These are phyloP conservation scores for Tenodera sinensis DNA, from an alignment of 2,888 invertebrate species.

Conservation along the genomic window DNA sequence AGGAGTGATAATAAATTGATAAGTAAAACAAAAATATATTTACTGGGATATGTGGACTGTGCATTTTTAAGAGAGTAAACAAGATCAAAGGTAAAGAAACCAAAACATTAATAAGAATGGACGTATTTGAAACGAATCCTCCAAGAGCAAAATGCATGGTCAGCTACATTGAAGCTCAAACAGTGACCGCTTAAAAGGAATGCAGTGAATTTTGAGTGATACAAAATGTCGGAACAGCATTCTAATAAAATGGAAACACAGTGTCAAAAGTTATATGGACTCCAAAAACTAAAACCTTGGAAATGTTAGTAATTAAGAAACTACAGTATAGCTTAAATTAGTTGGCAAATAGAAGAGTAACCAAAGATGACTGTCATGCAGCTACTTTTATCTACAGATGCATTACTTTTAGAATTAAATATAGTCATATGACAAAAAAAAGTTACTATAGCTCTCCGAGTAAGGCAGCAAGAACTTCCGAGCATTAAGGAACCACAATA, in stretches of 20 bases:
- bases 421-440: not conserved
- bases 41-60: too few relatives aligned
- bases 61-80: too few relatives aligned
- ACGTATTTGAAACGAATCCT: too few relatives aligned
- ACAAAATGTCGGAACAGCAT: not conserved
- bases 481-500: not conserved
- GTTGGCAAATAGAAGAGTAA: not conserved
- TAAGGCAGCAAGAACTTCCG: not conserved
- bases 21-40: too few relatives aligned
- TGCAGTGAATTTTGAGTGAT: not conserved
- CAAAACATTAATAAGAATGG: too few relatives aligned
- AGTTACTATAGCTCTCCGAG: not conserved
- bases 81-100: too few relatives aligned
- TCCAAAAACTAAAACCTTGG: not conserved
- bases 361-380: not conserved
- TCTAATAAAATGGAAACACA: not conserved
- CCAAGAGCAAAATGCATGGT: too few relatives aligned
- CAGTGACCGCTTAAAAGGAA: not conserved
- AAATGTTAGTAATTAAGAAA: not conserved
- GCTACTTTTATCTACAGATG: not conserved
- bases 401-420: not conserved
- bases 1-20: too few relatives aligned
- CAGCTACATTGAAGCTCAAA: not conserved
- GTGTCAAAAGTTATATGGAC: not conserved
- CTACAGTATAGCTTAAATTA: not conserved